phyloP scores from a whole-genome alignment of 2,888 invertebrate genomes.

The Spisula subtruncata region DNA sequence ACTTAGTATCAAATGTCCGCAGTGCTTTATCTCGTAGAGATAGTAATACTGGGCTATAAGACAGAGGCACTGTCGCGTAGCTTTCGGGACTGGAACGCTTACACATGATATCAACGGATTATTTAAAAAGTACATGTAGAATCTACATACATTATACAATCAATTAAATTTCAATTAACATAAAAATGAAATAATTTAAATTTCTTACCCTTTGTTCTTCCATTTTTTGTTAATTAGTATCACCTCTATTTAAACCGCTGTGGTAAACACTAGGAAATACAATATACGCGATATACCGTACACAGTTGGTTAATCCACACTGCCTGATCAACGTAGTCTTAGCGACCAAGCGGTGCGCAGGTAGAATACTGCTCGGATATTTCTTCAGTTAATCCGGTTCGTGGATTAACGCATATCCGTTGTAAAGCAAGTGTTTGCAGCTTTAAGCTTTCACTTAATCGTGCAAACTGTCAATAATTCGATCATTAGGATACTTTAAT shows the following conservation, averaged over 20 bases:
- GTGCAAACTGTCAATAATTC: neutral
- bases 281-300: neutral
- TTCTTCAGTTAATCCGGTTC: constrained; percentile 27
- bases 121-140: no score
- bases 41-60: neutral
- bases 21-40: neutral
- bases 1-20: neutral
- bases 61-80: neutral
- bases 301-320: neutral
- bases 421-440: neutral
- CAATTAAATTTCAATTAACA: neutral
- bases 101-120: no score
- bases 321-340: constrained; percentile 48
- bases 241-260: constrained; percentile 38
- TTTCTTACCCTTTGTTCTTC: constrained; percentile 32
- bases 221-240: constrained; percentile 26
- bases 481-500: no score
- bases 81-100: neutral
- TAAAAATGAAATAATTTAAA: constrained; percentile 9
- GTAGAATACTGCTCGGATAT: constrained; percentile 29
- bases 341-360: constrained; percentile 53
- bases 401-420: constrained; percentile 7
- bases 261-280: constrained; percentile 38
- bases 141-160: neutral
- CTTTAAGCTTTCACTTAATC: neutral